phyloP scores from a whole-genome alignment of 2,113 vertebrate genomes.

The Leucosticte australis region DNA sequence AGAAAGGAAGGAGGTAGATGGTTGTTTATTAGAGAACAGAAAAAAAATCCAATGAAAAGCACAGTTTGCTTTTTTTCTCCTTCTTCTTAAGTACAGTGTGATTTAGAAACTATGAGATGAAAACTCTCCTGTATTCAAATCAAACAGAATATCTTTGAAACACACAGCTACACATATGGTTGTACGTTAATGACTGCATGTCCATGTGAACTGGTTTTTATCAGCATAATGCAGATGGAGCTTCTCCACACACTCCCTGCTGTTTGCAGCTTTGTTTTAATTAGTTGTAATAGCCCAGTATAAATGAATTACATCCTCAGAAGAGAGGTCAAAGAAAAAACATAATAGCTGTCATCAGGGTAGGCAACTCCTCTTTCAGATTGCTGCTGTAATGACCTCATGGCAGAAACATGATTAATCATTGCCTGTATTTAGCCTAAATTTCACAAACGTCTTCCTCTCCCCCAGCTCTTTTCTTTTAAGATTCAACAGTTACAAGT shows the following conservation, averaged over 20 bases:
- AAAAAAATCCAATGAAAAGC: not conserved
- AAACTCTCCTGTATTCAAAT: not conserved
- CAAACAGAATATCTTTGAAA: not conserved
- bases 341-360: not conserved
- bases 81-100: not conserved
- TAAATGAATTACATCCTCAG: not conserved
- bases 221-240: accelerated
- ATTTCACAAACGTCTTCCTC: not conserved
- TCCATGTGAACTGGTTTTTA: not conserved
- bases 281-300: not conserved
- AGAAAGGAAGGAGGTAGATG: not conserved
- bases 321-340: not conserved
- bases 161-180: not conserved
- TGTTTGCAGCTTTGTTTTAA: not conserved
- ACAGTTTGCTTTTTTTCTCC: not conserved
- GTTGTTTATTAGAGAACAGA: not conserved
- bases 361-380: not conserved
- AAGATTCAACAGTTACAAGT: not conserved
- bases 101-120: not conserved
- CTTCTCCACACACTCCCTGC: not conserved
- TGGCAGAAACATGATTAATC: not conserved
- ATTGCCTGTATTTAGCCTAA: not conserved
- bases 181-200: not conserved
- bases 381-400: not conserved
- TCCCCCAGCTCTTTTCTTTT: not conserved